phyloP scores from a whole-genome alignment of 2,797 vertebrate genomes.

The Acanthurus leucopareius region DNA sequence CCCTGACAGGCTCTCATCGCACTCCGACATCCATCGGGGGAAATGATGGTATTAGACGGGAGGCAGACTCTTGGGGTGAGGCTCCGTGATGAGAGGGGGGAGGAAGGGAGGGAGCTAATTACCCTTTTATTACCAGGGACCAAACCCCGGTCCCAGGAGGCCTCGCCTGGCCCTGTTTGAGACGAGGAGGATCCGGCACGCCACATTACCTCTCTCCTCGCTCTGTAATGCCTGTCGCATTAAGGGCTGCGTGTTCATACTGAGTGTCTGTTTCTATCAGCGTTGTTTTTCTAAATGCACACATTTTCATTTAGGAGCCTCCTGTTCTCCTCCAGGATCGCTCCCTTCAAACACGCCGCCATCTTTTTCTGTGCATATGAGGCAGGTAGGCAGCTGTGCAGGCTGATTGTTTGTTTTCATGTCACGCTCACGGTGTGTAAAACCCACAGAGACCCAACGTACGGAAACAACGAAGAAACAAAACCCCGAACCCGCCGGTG shows the following conservation, averaged over 20 bases:
- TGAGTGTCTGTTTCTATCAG: neutral
- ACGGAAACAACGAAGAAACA: too few relatives aligned
- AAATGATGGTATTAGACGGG: slow-evolving; percentile 78
- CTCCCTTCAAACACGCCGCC: neutral
- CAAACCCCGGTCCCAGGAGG: slow-evolving; percentile 65
- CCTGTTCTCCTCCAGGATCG: neutral
- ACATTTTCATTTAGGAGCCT: slow-evolving; percentile 21
- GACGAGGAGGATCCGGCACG: slow-evolving; percentile 63
- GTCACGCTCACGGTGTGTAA: too few relatives aligned
- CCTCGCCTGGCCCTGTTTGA: slow-evolving; percentile 71
- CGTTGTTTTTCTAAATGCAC: neutral
- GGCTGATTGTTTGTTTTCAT: too few relatives aligned
- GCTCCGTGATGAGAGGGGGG: slow-evolving; percentile 66
- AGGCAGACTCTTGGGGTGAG: slow-evolving; percentile 69
- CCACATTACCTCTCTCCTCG: slow-evolving; percentile 61
- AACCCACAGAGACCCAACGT: too few relatives aligned
- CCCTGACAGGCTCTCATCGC: slow-evolving; percentile 73
- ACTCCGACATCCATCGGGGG: slow-evolving; percentile 73
- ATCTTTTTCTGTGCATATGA: too few relatives aligned
- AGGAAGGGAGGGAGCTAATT: slow-evolving; percentile 72
- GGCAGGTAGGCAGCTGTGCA: too few relatives aligned
- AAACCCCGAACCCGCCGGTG: too few relatives aligned
- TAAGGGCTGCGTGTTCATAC: slow-evolving; percentile 27
- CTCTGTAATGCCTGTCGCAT: slow-evolving; percentile 46
- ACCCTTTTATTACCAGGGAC: slow-evolving; percentile 80